phyloP scores from a whole-genome alignment of 2,888 invertebrate genomes.

The Sarcophaga rosellei region DNA sequence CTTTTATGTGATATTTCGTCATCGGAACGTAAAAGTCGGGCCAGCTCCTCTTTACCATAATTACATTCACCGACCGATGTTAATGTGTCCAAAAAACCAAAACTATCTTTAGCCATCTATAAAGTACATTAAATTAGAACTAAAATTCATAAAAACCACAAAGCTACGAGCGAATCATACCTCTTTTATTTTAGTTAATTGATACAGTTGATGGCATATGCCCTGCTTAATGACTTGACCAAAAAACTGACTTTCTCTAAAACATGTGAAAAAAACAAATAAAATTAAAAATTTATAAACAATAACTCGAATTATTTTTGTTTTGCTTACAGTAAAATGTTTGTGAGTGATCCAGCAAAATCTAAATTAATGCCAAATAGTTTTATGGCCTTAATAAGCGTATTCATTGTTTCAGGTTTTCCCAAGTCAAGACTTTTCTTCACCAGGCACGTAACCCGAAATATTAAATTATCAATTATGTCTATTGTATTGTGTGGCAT shows the following conservation, averaged over 20 bases:
- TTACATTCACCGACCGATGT: conserved; percentile 80
- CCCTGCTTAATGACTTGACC: conserved; percentile 79
- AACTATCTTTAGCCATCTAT: conserved; percentile 77
- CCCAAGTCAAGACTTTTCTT: conserved; percentile 78
- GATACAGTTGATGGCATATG: conserved; percentile 78
- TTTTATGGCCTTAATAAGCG: conserved; percentile 78
- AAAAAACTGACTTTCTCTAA: conserved; percentile 80
- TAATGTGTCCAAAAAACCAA: conserved; percentile 77
- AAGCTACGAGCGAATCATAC: conserved; percentile 63
- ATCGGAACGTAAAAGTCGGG: conserved; percentile 77
- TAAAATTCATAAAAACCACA: not conserved
- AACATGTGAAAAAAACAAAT: conserved; percentile 40
- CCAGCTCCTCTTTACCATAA: conserved; percentile 80
- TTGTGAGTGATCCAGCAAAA: conserved; percentile 78
- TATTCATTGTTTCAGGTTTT: conserved; percentile 78
- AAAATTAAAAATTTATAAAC: not conserved
- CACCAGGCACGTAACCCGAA: conserved; percentile 77
- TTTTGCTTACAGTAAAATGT: conserved; percentile 79
- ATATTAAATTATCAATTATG: conserved; percentile 79
- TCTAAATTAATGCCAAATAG: conserved; percentile 78
- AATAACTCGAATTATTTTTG: not conserved
- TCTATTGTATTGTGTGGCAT: conserved; percentile 75
- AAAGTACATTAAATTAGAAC: conserved; percentile 8
- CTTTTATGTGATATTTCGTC: conserved; percentile 76
- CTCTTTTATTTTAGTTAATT: conserved; percentile 77